Evolutionary conservation across 2,113 vertebrate genomes (phyloP).

Genomic region (Ameiurus melas): DNA sequence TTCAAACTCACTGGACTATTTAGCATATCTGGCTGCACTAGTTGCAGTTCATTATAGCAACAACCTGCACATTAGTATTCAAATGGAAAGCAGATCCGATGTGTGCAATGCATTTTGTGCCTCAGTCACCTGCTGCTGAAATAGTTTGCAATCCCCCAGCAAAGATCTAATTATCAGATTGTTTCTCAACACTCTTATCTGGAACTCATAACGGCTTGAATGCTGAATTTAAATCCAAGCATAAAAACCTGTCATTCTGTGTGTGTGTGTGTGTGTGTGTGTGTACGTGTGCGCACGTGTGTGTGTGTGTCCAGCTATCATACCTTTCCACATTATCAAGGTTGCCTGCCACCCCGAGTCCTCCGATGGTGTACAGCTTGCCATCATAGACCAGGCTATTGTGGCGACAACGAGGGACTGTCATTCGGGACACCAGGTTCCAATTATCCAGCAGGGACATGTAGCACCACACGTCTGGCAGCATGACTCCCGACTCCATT

Average conservation of each 20-base stretch:
- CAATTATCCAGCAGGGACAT: constrained; percentile 98
- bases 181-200: constrained; percentile 40
- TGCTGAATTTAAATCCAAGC: constrained; percentile 35
- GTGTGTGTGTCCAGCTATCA: neutral
- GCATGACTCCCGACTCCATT: constrained; percentile 92
- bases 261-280: neutral
- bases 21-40: neutral
- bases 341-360: constrained; percentile 90
- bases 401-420: constrained; percentile 90
- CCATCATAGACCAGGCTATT: constrained; percentile 96
- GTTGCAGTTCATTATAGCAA: constrained; percentile 35
- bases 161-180: constrained; percentile 56
- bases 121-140: constrained; percentile 47
- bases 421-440: constrained; percentile 99
- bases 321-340: constrained; percentile 98
- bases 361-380: constrained; percentile 95
- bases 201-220: constrained; percentile 23
- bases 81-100: constrained; percentile 37
- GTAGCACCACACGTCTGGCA: constrained; percentile 98
- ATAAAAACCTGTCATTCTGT: neutral
- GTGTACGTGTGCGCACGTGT: constrained; percentile 13
- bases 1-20: constrained; percentile 8
- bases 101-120: constrained; percentile 29
- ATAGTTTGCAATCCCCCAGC: constrained; percentile 43
- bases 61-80: constrained; percentile 7